phyloP scores from a whole-genome alignment of 2,888 invertebrate genomes.

The Spodoptera littoralis region DNA sequence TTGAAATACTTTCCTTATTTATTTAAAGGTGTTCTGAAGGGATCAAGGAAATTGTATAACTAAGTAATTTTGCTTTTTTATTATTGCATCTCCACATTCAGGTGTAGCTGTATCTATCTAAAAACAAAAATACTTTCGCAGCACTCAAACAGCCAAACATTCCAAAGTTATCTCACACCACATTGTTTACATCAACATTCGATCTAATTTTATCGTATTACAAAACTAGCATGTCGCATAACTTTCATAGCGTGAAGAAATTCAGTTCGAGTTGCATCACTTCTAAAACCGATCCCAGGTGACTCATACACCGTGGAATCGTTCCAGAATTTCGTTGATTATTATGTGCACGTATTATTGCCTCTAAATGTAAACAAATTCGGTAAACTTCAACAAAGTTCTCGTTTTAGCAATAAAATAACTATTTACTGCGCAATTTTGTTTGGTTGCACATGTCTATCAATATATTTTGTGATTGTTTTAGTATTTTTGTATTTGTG shows the following conservation, averaged over 20 bases:
- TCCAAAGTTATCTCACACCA: conserved; percentile 6
- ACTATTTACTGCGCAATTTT: conserved; percentile 6
- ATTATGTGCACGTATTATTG: conserved; percentile 48
- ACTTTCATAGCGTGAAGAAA: conserved; percentile 58
- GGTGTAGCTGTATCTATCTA: not conserved
- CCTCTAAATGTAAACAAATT: conserved; percentile 48
- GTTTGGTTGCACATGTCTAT: conserved; percentile 19
- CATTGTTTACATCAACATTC: conserved; percentile 44
- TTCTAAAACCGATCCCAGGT: conserved; percentile 79
- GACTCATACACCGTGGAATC: conserved; percentile 78
- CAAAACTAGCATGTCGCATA: conserved; percentile 60
- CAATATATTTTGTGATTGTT: not conserved
- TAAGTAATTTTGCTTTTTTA: not conserved
- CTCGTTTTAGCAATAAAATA: conserved; percentile 21
- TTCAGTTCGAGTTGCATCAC: conserved; percentile 79
- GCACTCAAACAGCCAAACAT: not conserved
- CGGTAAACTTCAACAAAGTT: conserved; percentile 28
- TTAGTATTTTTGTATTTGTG: not conserved
- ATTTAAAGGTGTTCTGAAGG: too few species aligned
- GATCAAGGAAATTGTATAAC: too few species aligned
- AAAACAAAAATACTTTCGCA: not conserved
- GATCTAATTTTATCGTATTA: conserved; percentile 60
- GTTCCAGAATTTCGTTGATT: conserved; percentile 76
- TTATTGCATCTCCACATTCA: not conserved
- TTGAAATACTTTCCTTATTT: too few species aligned